Conservation (phyloP, 2,113 vertebrate genomes). For the Urocolius indicus region DNA sequence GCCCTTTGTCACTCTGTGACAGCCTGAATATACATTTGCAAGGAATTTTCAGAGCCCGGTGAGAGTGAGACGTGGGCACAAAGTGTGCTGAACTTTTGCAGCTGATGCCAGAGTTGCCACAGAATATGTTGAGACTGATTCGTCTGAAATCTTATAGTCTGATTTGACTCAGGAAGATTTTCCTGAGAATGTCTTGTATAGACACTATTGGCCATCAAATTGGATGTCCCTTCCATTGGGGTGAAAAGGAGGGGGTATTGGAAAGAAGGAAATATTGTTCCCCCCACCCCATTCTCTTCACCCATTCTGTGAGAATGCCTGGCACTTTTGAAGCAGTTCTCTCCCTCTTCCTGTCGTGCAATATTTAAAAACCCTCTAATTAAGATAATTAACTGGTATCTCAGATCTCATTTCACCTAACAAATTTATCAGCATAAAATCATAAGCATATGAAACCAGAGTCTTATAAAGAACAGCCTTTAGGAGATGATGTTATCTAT, state of each 20-base stretch:
- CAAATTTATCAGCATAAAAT: not conserved
- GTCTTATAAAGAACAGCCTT: not conserved
- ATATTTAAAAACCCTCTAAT: not conserved
- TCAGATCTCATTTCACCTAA: not conserved
- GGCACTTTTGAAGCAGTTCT: not conserved
- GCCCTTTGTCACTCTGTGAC: not conserved
- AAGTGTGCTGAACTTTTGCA: not conserved
- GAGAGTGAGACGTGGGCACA: accelerated
- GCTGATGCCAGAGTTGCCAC: accelerated
- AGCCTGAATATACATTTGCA: not conserved
- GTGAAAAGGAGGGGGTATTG: not conserved
- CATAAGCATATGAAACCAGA: not conserved
- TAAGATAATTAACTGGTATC: not conserved
- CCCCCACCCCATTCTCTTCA: not conserved
- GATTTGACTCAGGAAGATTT: not conserved
- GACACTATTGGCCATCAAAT: not conserved
- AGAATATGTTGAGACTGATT: not conserved
- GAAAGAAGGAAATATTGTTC: not conserved
- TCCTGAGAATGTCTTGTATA: not conserved
- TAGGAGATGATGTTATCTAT: not conserved
- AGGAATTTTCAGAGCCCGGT: not conserved
- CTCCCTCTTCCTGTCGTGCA: not conserved
- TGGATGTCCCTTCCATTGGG: not conserved
- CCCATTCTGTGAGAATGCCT: not conserved
- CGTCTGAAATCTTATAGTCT: not conserved